Evolutionary conservation across 2,888 invertebrate species (phyloP), one percentile per base, ranked within the genome.

Genomic region (Drosophila neotestacea): DNA sequence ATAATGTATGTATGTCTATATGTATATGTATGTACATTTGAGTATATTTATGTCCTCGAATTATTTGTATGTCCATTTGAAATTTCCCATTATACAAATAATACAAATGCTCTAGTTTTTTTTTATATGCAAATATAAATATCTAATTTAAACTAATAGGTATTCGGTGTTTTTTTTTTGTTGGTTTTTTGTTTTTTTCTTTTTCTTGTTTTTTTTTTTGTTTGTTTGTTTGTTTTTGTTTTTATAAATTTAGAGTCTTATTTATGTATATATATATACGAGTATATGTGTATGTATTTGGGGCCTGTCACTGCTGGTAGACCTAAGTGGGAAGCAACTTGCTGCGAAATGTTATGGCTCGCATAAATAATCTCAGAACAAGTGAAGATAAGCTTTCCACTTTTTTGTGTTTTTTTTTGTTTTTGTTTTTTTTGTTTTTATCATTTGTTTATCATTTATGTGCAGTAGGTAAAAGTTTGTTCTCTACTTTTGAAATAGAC

Each of bases 71-170:
- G 72, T 66, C 50, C 56, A 65, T 60, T 71, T 54, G 56, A 46
- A 70, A 78, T 61, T 73, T 81, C 71, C 70, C 67, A 81, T 88
- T 80, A 83, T 89, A 91, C 84, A 91, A 91, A 90, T 91, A 86
- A 90, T 90, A 90, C 80, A 90, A 91, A 90, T 91, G 88, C 79
- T 50, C 34, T 69, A 67, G 6, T 6, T 30, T 51, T 61, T 22
- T 22, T 72, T 72, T 70, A 73, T 74, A 63, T 70, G 59, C 63
- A 70, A 86, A 70, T 67, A 72, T 74, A 79, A 74, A 72, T 59
- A 58, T 70, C 46, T 73, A 63, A 59, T 79, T 71, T 67, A 74
- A 70, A 52, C 69, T 76, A 76, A 70, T 74, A 77, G 71, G 70
- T 74, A 68, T 74, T 73, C 58, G 48, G 22, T 22, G 22, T 22